phyloP scores from a whole-genome alignment of 2,888 invertebrate species.

The Odontothrips loti region DNA sequence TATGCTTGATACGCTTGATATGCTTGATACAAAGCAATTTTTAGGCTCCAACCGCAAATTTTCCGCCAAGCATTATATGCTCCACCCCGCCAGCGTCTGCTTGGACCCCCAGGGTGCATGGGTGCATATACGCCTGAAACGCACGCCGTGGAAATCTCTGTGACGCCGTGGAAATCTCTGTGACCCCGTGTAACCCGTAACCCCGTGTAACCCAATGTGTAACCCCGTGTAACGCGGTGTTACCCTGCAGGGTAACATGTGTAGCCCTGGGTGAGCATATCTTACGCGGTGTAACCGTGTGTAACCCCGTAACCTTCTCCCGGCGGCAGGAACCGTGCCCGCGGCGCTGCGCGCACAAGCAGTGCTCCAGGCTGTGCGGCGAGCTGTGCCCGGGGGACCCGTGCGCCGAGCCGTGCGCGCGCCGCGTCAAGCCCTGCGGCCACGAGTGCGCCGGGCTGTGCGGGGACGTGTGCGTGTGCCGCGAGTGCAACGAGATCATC shows the following conservation, averaged over 20 bases:
- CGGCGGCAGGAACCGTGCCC: neutral
- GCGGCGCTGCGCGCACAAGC: neutral
- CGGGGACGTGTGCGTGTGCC: conserved; percentile 1
- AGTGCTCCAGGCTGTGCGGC: neutral
- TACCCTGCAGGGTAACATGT: neutral
- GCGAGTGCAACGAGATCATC: neutral
- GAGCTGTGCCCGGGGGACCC: neutral
- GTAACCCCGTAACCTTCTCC: neutral
- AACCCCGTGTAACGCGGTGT: too few relatives aligned
- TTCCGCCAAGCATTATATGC: too few relatives aligned
- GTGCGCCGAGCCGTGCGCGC: neutral
- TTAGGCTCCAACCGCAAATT: too few relatives aligned
- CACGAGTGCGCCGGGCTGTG: conserved; percentile 6
- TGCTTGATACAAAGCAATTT: too few relatives aligned
- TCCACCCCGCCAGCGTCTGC: too few relatives aligned
- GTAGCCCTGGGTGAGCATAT: neutral
- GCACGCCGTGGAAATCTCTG: too few relatives aligned
- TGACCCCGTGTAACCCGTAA: too few relatives aligned
- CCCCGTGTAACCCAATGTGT: too few relatives aligned
- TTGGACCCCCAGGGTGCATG: neutral
- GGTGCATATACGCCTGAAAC: neutral
- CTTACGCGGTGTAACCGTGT: neutral
- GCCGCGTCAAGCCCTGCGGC: neutral
- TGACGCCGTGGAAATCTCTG: neutral
- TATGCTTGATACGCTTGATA: too few relatives aligned